Conservation (phyloP, 2,888 invertebrate genomes). For the Andrena praecox region DNA sequence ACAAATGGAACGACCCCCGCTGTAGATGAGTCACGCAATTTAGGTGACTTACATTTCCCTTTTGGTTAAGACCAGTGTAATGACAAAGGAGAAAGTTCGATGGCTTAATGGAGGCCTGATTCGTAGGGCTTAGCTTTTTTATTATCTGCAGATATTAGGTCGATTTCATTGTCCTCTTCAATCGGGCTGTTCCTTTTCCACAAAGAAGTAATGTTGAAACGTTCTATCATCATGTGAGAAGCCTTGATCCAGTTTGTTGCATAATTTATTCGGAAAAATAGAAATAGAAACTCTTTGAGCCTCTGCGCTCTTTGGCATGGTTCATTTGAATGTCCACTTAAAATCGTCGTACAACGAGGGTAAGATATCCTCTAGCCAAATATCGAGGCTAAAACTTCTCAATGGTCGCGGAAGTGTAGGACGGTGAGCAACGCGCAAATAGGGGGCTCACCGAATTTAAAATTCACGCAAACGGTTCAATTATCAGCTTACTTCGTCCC, state of each 20-base stretch:
- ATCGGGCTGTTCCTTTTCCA: background rate
- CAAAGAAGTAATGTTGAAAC: background rate
- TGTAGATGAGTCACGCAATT: conserved; percentile 45
- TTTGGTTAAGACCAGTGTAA: conserved; percentile 11
- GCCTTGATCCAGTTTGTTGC: background rate
- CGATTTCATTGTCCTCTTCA: background rate
- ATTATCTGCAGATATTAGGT: background rate
- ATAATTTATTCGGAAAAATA: background rate
- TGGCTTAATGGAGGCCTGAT: conserved; percentile 32
- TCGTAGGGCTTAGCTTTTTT: background rate
- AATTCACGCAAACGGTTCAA: conserved; percentile 53
- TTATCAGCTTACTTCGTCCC: conserved; percentile 28
- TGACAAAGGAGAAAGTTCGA: conserved; percentile 45
- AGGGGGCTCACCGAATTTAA: conserved; percentile 43
- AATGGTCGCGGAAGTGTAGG: conserved; percentile 7
- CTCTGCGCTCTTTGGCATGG: too few species aligned
- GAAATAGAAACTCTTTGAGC: too few species aligned
- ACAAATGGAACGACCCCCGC: conserved; percentile 33
- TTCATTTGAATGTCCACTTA: too few species aligned
- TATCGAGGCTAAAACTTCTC: background rate
- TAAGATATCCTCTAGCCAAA: too few species aligned
- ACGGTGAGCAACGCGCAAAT: conserved; percentile 23
- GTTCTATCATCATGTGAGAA: background rate
- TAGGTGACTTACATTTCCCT: conserved; percentile 14
- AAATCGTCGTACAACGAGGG: too few species aligned